phyloP scores from a whole-genome alignment of 2,888 invertebrate genomes.

The Epiperipatus broadwayi region DNA sequence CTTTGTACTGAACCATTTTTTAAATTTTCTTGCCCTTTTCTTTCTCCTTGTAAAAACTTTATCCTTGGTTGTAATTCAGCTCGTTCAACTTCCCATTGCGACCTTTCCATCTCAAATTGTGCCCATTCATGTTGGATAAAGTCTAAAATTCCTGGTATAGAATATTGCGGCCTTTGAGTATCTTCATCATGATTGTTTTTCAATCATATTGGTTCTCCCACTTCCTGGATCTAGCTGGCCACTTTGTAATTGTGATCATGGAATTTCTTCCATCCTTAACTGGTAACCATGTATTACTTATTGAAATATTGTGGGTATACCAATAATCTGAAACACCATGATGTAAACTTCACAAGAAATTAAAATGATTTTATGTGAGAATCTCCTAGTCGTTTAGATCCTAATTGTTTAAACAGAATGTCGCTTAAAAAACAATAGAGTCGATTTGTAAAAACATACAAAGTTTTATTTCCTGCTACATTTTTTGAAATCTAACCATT shows the following conservation, averaged over 20 bases:
- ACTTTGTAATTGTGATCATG: conserved; percentile 24
- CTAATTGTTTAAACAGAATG: too few species aligned
- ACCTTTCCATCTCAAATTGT: conserved; percentile 94
- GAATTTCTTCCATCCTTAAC: conserved; percentile 28
- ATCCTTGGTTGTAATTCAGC: conserved; percentile 91
- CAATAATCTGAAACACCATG: background rate
- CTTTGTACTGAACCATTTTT: too few species aligned
- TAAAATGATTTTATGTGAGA: too few species aligned
- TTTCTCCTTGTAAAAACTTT: too few species aligned
- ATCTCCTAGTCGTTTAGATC: too few species aligned
- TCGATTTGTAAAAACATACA: too few species aligned
- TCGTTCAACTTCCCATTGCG: conserved; percentile 99
- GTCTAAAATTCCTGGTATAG: conserved; percentile 97
- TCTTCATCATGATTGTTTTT: conserved; percentile 29
- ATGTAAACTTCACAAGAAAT: too few species aligned
- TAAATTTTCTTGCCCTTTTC: too few species aligned
- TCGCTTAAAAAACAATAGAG: too few species aligned
- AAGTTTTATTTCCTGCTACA: too few species aligned
- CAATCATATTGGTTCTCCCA: conserved; percentile 25
- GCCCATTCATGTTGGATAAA: conserved; percentile 99
- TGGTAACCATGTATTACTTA: conserved; percentile 27
- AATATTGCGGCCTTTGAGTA: conserved; percentile 56
- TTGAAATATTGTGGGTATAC: conserved; percentile 1
- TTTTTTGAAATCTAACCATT: too few species aligned
- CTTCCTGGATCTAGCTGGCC: conserved; percentile 24